Percentiles rank a stretch among this genome's conserved stretches.
These are phyloP conservation scores for Rostratula benghalensis DNA, from an alignment of 2,113 vertebrate genomes.

Conservation along the genomic window DNA sequence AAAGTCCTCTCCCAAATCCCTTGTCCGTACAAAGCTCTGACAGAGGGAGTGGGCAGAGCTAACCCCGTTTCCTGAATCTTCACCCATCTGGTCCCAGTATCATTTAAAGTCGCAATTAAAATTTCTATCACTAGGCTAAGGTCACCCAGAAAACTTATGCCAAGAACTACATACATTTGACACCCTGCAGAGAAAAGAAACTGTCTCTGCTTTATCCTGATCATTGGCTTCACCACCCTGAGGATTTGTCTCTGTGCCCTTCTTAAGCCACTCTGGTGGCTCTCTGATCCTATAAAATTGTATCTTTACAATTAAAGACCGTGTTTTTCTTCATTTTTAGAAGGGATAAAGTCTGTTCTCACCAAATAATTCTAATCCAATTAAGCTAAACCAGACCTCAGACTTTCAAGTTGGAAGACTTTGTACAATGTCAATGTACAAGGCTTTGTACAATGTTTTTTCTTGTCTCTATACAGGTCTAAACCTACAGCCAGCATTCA, in stretches of 20 bases:
- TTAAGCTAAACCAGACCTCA: background rate
- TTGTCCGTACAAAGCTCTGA: background rate
- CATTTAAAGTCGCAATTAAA: conserved; percentile 38
- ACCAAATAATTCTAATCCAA: background rate
- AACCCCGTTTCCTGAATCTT: background rate
- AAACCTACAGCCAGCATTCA: background rate
- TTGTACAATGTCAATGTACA: too few relatives aligned
- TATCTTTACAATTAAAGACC: background rate
- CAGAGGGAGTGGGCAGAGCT: background rate
- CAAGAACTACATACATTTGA: conserved; percentile 24
- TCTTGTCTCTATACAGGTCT: background rate
- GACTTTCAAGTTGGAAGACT: background rate
- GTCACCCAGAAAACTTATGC: conserved; percentile 21
- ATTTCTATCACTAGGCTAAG: conserved; percentile 34
- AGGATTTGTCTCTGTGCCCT: background rate
- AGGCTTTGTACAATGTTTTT: background rate
- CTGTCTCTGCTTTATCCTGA: conserved; percentile 1
- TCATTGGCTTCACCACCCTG: background rate
- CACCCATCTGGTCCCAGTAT: background rate
- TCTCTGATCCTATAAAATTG: background rate
- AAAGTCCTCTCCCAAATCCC: background rate
- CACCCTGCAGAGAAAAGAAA: conserved; percentile 30
- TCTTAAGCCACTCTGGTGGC: background rate
- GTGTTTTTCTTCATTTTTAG: background rate
- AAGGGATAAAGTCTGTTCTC: background rate